phyloP scores from a whole-genome alignment of 2,888 invertebrate species.

The Conistra vaccinii region DNA sequence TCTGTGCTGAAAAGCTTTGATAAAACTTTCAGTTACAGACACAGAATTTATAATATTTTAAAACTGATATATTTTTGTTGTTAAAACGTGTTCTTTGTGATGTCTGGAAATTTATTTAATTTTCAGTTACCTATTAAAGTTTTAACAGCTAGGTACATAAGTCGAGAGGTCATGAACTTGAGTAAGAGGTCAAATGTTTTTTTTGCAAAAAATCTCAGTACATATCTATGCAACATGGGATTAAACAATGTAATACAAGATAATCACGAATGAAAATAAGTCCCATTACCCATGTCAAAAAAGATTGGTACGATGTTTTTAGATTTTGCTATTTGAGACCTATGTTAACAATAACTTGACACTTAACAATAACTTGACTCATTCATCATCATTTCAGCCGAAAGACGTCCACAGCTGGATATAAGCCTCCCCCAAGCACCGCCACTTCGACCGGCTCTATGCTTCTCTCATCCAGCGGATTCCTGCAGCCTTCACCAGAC shows the following conservation, averaged over 20 bases:
- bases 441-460: too few species aligned
- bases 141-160: neutral
- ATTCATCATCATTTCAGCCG: too few species aligned
- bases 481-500: too few species aligned
- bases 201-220: too few species aligned
- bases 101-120: neutral
- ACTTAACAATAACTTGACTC: too few species aligned
- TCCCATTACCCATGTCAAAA: neutral
- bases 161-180: neutral
- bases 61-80: neutral
- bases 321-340: neutral
- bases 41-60: slow-evolving; percentile 2
- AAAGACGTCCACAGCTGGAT: too few species aligned
- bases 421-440: too few species aligned
- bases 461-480: too few species aligned
- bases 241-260: neutral
- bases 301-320: neutral
- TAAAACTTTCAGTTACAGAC: neutral
- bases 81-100: neutral
- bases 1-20: slow-evolving; percentile 11
- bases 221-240: neutral
- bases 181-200: neutral
- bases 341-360: too few species aligned
- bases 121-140: neutral
- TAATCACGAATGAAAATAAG: too few species aligned